Evolutionary conservation across 2,797 vertebrate genomes (phyloP).

Genomic region (Simalia tracyae): DNA sequence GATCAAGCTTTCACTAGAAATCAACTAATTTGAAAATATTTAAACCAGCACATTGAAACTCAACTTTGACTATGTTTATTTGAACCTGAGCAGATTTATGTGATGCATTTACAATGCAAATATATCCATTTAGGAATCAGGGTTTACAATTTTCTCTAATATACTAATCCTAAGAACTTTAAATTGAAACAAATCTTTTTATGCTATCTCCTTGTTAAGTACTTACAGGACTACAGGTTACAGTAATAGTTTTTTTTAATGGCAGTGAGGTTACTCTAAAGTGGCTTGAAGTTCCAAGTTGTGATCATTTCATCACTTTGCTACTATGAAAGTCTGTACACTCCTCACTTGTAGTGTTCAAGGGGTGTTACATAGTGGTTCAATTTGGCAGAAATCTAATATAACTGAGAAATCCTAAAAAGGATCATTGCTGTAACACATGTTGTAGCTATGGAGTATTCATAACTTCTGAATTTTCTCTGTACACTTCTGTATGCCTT

Average conservation of each 20-base stretch:
- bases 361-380: not conserved
- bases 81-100: constrained; percentile 18
- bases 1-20: not conserved
- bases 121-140: constrained; percentile 17
- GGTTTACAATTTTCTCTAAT: not conserved
- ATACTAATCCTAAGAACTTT: not conserved
- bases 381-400: not conserved
- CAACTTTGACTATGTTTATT: not conserved
- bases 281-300: not conserved
- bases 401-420: not conserved
- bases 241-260: not conserved
- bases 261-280: not conserved
- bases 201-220: not conserved
- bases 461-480: not conserved
- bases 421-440: not conserved
- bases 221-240: not conserved
- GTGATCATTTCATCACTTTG: not conserved
- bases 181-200: not conserved
- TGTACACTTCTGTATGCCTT: not conserved
- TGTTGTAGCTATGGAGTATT: not conserved
- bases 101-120: constrained; percentile 11
- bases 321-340: not conserved
- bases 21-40: not conserved
- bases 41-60: constrained; percentile 6
- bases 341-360: not conserved